Base-by-base conservation (phyloP, 2,888 invertebrate species). In the Dinocampus coccinellae region DNA sequence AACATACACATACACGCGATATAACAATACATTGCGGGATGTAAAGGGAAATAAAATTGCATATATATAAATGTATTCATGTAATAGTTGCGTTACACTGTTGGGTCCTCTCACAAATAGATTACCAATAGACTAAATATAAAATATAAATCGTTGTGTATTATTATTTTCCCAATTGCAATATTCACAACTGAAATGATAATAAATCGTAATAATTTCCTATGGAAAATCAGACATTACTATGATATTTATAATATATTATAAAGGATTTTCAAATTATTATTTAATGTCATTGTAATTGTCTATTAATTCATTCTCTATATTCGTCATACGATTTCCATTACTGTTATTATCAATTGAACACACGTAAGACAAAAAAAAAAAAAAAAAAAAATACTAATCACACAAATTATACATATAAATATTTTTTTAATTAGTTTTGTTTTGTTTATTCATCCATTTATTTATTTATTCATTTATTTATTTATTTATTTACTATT, bases 41-140 rank as follows among this genome's bases (percentile, higher is more conserved):
- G 7, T 29, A 29, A n/a, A n/a, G n/a, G n/a, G n/a, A 80, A 80
- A 80, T 82, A 78, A 82, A 82, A 80, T 80, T 82, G 79, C 80
- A 74, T 63, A 52, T 69, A n/a, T 67, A 61, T 57, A 47, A 24
- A 67, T 70, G 55, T 72, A 64, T 36, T n/a, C 47, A 47, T 58
- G 42, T 20, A 63, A 53, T 57, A 70, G 75, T 72, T 75, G 75
- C 74, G 72, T 75, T 72, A 36, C 34, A 16, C 42, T 26, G 66
- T 63, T 53, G 69, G 72, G 64, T 71, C 70, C 57, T 58, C 60
- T 60, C 71, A 63, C 71, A 67, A 47, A 64, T 29, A 67, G 55
- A 60, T 70, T 55, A 57, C 62, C n/a, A 52, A 70, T 58, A 57
- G 16, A 60, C 33, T 58, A 60, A n/a, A 34, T 60, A n/a, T 34